These are phyloP conservation scores for Cephus runcator DNA, from an alignment of 2,888 invertebrate species.

Conservation along the genomic window DNA sequence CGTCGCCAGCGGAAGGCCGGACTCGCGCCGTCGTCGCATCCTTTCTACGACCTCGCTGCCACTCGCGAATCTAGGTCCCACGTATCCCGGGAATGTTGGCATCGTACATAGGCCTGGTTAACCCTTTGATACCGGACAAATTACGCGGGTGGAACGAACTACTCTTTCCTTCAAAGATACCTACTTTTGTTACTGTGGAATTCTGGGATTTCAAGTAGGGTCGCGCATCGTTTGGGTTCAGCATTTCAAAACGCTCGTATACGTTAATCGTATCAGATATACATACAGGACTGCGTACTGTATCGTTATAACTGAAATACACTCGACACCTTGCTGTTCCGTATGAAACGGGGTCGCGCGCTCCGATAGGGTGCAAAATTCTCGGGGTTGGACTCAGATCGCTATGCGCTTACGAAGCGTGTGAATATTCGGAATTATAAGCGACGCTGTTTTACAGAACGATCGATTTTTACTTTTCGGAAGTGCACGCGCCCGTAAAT, in stretches of 20 bases:
- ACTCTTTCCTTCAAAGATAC: not conserved
- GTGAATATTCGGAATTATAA: not conserved
- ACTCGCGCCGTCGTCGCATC: not conserved
- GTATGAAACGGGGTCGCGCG: not conserved
- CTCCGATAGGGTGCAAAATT: not conserved
- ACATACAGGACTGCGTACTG: not conserved
- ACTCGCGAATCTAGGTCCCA: not conserved
- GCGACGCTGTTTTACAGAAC: not conserved
- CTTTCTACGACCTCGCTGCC: not conserved
- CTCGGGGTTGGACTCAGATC: not conserved
- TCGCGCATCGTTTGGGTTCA: not conserved
- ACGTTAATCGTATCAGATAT: not conserved
- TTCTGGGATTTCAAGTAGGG: not conserved
- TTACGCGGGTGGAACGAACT: not conserved
- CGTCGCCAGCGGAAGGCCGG: not conserved
- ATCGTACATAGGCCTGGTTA: not conserved
- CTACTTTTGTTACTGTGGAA: not conserved
- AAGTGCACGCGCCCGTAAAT: not conserved
- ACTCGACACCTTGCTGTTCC: not conserved
- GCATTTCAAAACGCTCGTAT: not conserved
- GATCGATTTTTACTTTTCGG: not conserved
- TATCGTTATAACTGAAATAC: not conserved
- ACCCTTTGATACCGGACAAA: not conserved
- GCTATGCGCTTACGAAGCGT: not conserved
- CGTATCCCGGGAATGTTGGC: not conserved